Percentiles rank a stretch among this genome's conserved stretches.
These are phyloP conservation scores for Acromyrmex echinatior DNA, from an alignment of 1,140 invertebrate species.

Conservation along the genomic window DNA sequence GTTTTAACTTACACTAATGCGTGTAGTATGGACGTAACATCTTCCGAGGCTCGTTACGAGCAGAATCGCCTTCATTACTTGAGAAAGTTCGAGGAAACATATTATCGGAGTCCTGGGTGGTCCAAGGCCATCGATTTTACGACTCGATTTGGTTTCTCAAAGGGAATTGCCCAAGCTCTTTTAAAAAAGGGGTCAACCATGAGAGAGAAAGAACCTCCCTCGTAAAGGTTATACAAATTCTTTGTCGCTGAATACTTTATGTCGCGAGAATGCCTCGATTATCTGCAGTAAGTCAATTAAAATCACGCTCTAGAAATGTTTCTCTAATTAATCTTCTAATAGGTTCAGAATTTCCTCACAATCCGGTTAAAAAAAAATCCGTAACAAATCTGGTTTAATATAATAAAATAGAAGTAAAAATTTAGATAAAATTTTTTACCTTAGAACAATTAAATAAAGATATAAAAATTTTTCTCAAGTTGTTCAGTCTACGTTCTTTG, in stretches of 20 bases:
- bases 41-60: conserved; percentile 71
- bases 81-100: conserved; percentile 76
- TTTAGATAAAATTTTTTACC: background rate
- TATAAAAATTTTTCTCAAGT: background rate
- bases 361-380: background rate
- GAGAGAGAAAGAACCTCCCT: background rate
- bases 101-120: conserved; percentile 76
- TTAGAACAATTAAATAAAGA: background rate
- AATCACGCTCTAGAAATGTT: background rate
- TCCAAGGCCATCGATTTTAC: conserved; percentile 76
- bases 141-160: conserved; percentile 67
- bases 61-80: conserved; percentile 77
- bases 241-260: conserved; percentile 15
- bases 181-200: conserved; percentile 25
- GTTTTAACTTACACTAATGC: conserved; percentile 19
- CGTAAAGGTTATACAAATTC: conserved; percentile 37
- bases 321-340: background rate
- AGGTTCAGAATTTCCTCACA: no score
- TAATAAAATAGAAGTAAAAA: background rate
- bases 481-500: no score
- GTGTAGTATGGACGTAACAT: conserved; percentile 22
- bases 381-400: background rate
- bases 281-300: background rate
- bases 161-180: conserved; percentile 16
- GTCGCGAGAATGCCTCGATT: background rate